Evolutionary conservation across 2,113 vertebrate species (phyloP), one percentile per base, ranked within the genome.

Genomic region (Sialia sialis): DNA sequence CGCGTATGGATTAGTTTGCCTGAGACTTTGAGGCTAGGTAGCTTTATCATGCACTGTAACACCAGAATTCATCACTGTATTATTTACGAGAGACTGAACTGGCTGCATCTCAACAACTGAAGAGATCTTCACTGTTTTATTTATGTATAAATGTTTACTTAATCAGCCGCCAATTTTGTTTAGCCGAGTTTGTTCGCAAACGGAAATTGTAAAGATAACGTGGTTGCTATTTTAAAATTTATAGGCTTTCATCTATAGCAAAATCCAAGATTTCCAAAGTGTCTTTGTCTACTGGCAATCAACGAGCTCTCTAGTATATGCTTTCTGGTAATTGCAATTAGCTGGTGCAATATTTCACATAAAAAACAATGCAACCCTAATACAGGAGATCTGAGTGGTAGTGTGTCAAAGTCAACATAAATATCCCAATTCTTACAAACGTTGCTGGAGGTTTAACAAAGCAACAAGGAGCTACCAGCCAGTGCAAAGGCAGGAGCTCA

Each of bases 81-180:
- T 95, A 87, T 96, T 97, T 96, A 95, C n/a, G 4, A 90, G 88
- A 96, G 94, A 94, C 84, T 93, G 86, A 97, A 89, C 95, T 97
- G 94, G 92, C 95, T 91, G 77, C 38, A 89, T 74, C 81, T 91
- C 96, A 95, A 94, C 92, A 97, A 78, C 66, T 94, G 68, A 77
- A 94, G 85, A 95, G 94, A 80, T 95, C 95, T 95, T 96, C 83
- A 94, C 94, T 92, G 58, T 88, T 96, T 89, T 96, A 87, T 87
- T 97, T 97, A 96, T 97, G 96, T 96, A 90, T 95, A 97, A 98
- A 97, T 83, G 94, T 97, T 94, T 97, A 94, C 94, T 96, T 95
- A 97, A 97, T 97, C 89, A 97, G 58, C 30, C 64, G 67, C 92
- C 90, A 96, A 96, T 97, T 72, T 96, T 97, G 62, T 85, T 85